A percentile compares a stretch with the other conserved stretches of the same genome.
These are phyloP conservation scores for Callospermophilus lateralis DNA, from an alignment of 2,113 vertebrate genomes.

Conservation along the genomic window DNA sequence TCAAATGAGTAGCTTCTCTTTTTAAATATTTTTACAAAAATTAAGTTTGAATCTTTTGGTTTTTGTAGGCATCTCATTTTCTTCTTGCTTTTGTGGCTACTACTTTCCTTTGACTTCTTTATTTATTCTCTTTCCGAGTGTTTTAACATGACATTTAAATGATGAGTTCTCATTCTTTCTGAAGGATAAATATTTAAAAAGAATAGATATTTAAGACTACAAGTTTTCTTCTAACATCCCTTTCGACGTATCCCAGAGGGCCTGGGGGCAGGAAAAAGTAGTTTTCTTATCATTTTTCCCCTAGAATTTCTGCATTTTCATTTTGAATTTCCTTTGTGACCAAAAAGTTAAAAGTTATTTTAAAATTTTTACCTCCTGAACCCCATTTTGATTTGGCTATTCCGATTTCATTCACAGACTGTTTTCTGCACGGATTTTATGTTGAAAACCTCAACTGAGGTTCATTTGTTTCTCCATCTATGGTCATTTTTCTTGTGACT, in stretches of 20 bases:
- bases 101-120: not conserved
- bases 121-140: not conserved
- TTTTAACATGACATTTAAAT: slow-evolving; percentile 14
- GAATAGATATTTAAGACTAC: not conserved
- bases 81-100: not conserved
- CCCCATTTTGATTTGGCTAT: not conserved
- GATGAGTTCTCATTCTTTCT: slow-evolving; percentile 28
- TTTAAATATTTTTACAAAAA: not conserved
- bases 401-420: not conserved
- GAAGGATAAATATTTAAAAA: slow-evolving; percentile 6
- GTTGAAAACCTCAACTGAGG: not conserved
- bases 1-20: not conserved
- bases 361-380: not conserved
- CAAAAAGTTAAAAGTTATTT: not conserved
- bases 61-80: not conserved
- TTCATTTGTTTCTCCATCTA: not conserved
- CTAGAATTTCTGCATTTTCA: not conserved
- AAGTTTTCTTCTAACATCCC: not conserved
- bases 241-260: not conserved
- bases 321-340: not conserved
- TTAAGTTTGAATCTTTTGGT: not conserved
- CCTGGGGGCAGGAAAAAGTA: too few species aligned
- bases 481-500: not conserved
- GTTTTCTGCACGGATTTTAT: not conserved
- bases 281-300: not conserved